phyloP scores from a whole-genome alignment of 2,797 vertebrate genomes.

The Morelia viridis region DNA sequence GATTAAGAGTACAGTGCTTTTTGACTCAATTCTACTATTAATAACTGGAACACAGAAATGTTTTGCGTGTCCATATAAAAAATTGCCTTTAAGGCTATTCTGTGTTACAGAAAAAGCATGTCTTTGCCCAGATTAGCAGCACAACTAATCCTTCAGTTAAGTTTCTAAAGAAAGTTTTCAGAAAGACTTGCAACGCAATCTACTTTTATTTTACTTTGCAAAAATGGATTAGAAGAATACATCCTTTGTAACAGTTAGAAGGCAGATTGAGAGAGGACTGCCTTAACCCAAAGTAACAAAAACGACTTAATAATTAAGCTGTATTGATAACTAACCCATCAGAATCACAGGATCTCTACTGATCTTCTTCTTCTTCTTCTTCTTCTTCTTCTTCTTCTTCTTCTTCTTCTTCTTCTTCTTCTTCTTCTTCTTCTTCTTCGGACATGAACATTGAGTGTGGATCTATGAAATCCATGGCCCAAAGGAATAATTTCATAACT shows the following conservation, averaged over 20 bases:
- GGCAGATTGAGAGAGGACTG: background rate
- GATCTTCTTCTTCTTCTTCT: too few relatives aligned
- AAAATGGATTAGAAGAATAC: background rate
- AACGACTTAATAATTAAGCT: background rate
- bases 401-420: too few relatives aligned
- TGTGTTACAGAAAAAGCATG: background rate
- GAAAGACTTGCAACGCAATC: background rate
- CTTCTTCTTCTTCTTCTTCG: too few relatives aligned
- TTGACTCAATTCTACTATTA: background rate
- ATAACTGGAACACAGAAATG: background rate
- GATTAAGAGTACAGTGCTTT: background rate
- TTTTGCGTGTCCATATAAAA: background rate
- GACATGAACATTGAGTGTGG: background rate
- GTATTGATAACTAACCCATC: background rate
- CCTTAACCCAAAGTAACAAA: background rate
- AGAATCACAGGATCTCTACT: background rate
- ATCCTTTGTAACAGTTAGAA: background rate
- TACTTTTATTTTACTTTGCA: background rate
- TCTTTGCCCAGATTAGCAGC: background rate
- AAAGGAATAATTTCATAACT: background rate
- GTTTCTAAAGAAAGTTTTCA: background rate
- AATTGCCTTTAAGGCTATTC: background rate
- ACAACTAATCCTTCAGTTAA: background rate
- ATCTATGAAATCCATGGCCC: background rate
- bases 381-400: too few relatives aligned